phyloP scores from a whole-genome alignment of 2,888 invertebrate genomes.

The Hedya salicella region DNA sequence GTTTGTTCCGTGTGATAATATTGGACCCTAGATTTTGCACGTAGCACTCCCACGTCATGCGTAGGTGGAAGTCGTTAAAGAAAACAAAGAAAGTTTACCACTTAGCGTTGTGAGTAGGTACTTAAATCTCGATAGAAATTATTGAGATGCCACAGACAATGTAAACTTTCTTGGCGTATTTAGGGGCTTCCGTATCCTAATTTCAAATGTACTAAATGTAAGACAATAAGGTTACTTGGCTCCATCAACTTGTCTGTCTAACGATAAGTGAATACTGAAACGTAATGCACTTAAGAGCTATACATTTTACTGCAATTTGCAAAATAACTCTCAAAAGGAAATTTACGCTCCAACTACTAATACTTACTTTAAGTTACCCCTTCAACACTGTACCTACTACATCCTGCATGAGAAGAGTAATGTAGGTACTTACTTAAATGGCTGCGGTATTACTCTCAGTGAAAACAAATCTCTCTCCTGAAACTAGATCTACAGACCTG shows the following conservation, averaged over 20 bases:
- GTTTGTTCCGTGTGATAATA: constrained; percentile 15
- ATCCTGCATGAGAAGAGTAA: too few relatives aligned
- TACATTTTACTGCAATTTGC: too few relatives aligned
- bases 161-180: neutral
- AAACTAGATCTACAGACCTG: neutral
- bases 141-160: neutral
- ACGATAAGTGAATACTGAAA: too few relatives aligned
- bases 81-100: neutral
- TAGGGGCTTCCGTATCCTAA: too few relatives aligned
- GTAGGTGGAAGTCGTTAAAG: neutral
- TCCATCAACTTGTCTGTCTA: too few relatives aligned
- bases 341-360: too few relatives aligned
- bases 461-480: neutral
- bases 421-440: neutral
- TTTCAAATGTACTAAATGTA: too few relatives aligned
- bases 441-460: neutral
- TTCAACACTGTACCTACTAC: too few relatives aligned
- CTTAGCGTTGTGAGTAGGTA: neutral
- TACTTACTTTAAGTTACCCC: too few relatives aligned
- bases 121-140: neutral
- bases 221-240: too few relatives aligned
- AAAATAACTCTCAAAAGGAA: too few relatives aligned
- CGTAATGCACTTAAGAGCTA: too few relatives aligned
- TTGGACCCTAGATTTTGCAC: constrained; percentile 21
- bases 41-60: neutral